Evolutionary conservation across 2,888 invertebrate genomes (phyloP).

Genomic region (Exephanes ischioxanthus): DNA sequence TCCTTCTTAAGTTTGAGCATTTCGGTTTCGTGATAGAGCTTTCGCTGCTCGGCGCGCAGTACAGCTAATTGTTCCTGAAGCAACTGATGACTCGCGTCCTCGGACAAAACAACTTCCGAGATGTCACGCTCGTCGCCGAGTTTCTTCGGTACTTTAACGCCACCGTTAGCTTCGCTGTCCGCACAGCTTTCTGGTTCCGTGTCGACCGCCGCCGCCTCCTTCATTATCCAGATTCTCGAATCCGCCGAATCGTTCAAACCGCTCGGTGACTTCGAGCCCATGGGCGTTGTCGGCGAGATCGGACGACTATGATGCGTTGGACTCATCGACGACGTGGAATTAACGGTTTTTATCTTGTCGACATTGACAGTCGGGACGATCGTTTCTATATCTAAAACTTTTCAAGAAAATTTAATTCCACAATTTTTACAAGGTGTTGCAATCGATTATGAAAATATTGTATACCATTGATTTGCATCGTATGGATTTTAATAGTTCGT

Average conservation of each 20-base stretch:
- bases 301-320: slow-evolving; percentile 68
- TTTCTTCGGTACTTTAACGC: slow-evolving; percentile 49
- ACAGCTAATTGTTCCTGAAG: slow-evolving; percentile 81
- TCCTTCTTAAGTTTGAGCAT: slow-evolving; percentile 82
- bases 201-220: slow-evolving; percentile 71
- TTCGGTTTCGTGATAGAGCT: slow-evolving; percentile 81
- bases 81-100: slow-evolving; percentile 79
- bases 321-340: slow-evolving; percentile 65
- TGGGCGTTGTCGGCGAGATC: slow-evolving; percentile 69
- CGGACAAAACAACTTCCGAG: slow-evolving; percentile 76
- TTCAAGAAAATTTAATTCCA: not conserved
- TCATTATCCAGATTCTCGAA: slow-evolving; percentile 80
- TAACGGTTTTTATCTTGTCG: slow-evolving; percentile 71
- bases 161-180: slow-evolving; percentile 72
- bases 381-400: slow-evolving; percentile 78
- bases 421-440: not conserved
- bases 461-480: not conserved
- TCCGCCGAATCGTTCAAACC: slow-evolving; percentile 74
- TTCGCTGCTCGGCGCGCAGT: slow-evolving; percentile 80
- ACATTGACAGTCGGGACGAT: slow-evolving; percentile 73
- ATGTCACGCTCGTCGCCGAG: slow-evolving; percentile 56
- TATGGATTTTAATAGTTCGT: not conserved
- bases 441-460: not conserved
- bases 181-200: slow-evolving; percentile 75
- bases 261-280: slow-evolving; percentile 71